Conservation (phyloP, 1,140 invertebrate genomes). For the Brachionus rubens region DNA sequence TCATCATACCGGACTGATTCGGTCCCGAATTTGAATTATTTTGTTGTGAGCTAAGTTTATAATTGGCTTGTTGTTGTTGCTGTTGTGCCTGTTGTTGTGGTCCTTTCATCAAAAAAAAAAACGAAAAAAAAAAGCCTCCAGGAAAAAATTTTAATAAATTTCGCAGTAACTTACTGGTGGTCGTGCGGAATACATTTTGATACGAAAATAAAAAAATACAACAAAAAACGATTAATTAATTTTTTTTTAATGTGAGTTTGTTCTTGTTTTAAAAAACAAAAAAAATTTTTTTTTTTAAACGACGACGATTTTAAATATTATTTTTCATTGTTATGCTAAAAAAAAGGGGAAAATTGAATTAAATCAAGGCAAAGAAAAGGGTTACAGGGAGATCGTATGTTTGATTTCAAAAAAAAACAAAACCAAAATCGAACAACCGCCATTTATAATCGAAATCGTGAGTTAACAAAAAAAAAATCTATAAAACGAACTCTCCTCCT, state of each 20-base stretch:
- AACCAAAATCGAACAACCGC: background rate
- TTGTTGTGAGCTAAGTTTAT: background rate
- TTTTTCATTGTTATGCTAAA: too few species aligned
- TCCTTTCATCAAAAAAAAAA: constrained; percentile 11
- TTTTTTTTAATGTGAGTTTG: too few species aligned
- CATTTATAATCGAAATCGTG: constrained; percentile 5
- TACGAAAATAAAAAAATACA: too few species aligned
- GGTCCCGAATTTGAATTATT: background rate
- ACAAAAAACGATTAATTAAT: too few species aligned
- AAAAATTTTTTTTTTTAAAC: too few species aligned
- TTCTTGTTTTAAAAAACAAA: too few species aligned
- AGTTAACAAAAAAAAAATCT: background rate
- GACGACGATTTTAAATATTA: too few species aligned
- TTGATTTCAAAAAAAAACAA: background rate
- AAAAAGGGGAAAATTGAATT: too few species aligned
- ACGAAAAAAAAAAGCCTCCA: background rate
- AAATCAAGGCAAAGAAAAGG: too few species aligned
- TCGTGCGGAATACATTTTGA: constrained; percentile 31
- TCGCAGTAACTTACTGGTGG: background rate
- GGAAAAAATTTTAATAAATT: background rate
- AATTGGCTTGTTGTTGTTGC: background rate
- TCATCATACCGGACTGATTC: background rate
- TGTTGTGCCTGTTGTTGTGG: background rate
- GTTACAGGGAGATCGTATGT: too few species aligned
- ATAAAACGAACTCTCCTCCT: constrained; percentile 19